A percentile compares a stretch with the other conserved stretches of the same genome.
These are phyloP conservation scores for Periophthalmus magnuspinnatus DNA, from an alignment of 2,797 vertebrate species.

Conservation along the genomic window DNA sequence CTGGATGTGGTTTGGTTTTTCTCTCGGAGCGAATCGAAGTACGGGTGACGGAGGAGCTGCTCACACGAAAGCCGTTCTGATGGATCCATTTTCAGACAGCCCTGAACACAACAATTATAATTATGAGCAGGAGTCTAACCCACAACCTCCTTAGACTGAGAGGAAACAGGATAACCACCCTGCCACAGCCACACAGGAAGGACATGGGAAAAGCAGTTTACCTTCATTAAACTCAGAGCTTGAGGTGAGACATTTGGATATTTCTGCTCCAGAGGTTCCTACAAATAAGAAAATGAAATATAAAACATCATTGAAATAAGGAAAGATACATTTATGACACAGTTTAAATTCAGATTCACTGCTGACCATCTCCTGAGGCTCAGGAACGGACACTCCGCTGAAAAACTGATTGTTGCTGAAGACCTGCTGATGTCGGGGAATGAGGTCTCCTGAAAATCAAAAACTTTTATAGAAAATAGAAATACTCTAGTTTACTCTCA, in stretches of 20 bases:
- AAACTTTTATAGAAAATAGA: not conserved
- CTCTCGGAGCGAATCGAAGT: slow-evolving; percentile 85
- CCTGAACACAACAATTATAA: slow-evolving; percentile 62
- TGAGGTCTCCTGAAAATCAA: slow-evolving; percentile 85
- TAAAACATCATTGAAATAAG: slow-evolving; percentile 8
- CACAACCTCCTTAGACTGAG: too few relatives aligned
- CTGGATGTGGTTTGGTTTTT: slow-evolving; percentile 62
- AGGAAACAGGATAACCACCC: too few relatives aligned
- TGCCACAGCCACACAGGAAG: too few relatives aligned
- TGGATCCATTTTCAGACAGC: slow-evolving; percentile 90
- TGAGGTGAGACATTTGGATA: slow-evolving; percentile 85
- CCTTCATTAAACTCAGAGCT: slow-evolving; percentile 90
- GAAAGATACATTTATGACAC: not conserved
- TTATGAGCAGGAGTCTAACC: too few relatives aligned
- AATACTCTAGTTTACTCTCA: too few relatives aligned
- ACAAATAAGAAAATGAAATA: slow-evolving; percentile 11
- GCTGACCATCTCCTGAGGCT: slow-evolving; percentile 88
- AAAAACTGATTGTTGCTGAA: slow-evolving; percentile 97
- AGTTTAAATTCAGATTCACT: not conserved
- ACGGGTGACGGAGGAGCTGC: slow-evolving; percentile 88
- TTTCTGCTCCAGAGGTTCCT: slow-evolving; percentile 90
- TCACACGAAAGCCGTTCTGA: slow-evolving; percentile 85
- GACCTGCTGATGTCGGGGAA: slow-evolving; percentile 92
- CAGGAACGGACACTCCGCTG: slow-evolving; percentile 91
- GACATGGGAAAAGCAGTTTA: slow-evolving; percentile 49